A percentile compares a stretch with the other conserved stretches of the same genome.
Conservation (phyloP, 2,888 invertebrate genomes). For the Acanthopleura granulata region DNA sequence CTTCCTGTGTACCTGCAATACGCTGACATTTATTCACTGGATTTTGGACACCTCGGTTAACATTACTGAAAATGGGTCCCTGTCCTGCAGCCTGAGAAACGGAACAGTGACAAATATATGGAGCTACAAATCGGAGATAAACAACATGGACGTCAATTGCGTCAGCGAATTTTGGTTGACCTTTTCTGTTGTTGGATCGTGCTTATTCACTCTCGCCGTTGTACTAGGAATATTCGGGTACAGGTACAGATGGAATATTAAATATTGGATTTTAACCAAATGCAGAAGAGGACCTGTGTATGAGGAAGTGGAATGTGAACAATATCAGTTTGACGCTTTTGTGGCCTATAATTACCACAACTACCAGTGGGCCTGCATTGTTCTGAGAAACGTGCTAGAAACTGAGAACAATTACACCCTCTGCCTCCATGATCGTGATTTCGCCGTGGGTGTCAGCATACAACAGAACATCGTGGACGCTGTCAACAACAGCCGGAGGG, state of each 20-base stretch:
- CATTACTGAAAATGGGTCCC: background rate
- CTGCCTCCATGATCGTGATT: slow-evolving; percentile 10
- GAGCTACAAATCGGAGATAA: background rate
- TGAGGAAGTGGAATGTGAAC: background rate
- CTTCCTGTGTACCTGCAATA: background rate
- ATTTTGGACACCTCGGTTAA: background rate
- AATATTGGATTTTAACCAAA: background rate
- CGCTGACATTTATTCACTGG: background rate
- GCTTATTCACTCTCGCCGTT: background rate
- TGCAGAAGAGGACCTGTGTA: background rate
- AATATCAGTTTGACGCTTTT: slow-evolving; percentile 1
- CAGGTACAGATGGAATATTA: background rate
- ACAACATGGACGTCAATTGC: background rate
- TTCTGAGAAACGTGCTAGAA: slow-evolving; percentile 3
- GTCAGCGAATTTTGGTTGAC: slow-evolving; percentile 9
- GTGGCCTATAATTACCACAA: slow-evolving; percentile 7
- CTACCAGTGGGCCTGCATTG: slow-evolving; percentile 13
- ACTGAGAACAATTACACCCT: background rate
- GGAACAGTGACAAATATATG: background rate
- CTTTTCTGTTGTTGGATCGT: background rate
- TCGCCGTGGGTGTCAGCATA: slow-evolving; percentile 1
- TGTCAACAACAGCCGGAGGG: background rate
- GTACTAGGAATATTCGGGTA: background rate
- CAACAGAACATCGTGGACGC: slow-evolving; percentile 8
- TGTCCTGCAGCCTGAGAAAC: background rate